Conservation (phyloP, 2,888 invertebrate species). For the Octodonta nipae region DNA sequence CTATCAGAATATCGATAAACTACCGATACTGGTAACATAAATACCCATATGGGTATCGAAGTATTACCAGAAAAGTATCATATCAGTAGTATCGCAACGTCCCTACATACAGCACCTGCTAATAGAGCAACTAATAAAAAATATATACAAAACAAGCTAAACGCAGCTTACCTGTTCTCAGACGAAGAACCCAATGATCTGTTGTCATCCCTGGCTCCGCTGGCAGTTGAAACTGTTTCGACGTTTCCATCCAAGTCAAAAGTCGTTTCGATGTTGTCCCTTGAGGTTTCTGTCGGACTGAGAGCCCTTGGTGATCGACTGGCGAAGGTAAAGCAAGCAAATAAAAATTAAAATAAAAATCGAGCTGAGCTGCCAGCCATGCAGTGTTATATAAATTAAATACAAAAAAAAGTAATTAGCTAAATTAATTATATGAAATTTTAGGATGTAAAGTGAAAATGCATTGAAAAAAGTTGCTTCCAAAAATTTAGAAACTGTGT, state of each 20-base stretch:
- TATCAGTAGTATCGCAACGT: too few species aligned
- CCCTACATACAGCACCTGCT: too few species aligned
- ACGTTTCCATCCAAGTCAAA: constrained; percentile 86
- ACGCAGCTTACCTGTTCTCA: constrained; percentile 54
- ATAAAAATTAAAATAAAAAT: constrained; percentile 13
- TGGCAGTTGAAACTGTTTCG: constrained; percentile 80
- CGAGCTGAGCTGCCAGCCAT: constrained; percentile 7
- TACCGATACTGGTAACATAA: too few species aligned
- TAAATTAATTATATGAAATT: too few species aligned
- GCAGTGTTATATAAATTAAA: too few species aligned
- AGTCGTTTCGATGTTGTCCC: constrained; percentile 69
- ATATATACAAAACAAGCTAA: background rate
- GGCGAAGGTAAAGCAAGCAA: constrained; percentile 17
- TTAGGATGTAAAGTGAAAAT: constrained; percentile 1
- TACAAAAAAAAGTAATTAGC: constrained; percentile 11
- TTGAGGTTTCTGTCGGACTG: constrained; percentile 39
- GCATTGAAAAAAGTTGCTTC: too few species aligned
- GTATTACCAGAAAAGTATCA: too few species aligned
- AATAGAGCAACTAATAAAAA: too few species aligned
- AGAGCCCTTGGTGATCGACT: constrained; percentile 34
- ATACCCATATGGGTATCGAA: too few species aligned
- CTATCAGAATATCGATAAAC: too few species aligned
- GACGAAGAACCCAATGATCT: constrained; percentile 55
- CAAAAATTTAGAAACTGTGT: too few species aligned
- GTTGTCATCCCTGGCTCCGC: constrained; percentile 55